phyloP scores from a whole-genome alignment of 2,888 invertebrate genomes.

The Cacoxenus indagator region DNA sequence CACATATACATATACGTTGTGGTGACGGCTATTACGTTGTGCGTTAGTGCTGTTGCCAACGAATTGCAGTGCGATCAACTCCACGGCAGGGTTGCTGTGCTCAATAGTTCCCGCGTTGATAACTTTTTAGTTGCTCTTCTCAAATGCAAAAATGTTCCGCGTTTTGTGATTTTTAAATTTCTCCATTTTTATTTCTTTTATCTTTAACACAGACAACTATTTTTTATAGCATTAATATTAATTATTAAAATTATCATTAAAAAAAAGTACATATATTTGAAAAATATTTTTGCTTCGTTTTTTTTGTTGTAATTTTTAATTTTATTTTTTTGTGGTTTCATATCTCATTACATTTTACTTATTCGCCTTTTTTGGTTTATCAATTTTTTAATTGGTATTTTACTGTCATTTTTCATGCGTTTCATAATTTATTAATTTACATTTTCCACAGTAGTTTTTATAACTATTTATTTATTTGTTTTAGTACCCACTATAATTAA shows the following conservation, averaged over 20 bases:
- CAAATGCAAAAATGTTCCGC: conserved; percentile 23
- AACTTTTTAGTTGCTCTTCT: not conserved
- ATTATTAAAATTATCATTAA: conserved; percentile 50
- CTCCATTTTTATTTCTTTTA: conserved; percentile 45
- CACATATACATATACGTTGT: no score
- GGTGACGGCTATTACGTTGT: no score
- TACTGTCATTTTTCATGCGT: conserved; percentile 21
- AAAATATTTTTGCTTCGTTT: conserved; percentile 50
- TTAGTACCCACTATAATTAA: conserved; percentile 23
- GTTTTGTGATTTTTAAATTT: conserved; percentile 36
- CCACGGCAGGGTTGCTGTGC: no score
- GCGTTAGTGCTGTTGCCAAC: no score
- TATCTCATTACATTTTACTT: conserved; percentile 27
- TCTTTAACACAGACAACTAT: conserved; percentile 62
- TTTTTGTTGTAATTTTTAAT: conserved; percentile 15
- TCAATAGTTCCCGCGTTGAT: no score
- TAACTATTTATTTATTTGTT: not conserved
- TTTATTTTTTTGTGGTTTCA: conserved; percentile 22
- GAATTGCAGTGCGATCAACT: no score
- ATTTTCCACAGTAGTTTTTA: conserved; percentile 27
- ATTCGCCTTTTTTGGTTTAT: conserved; percentile 30
- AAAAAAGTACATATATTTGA: conserved; percentile 63
- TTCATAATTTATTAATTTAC: conserved; percentile 28
- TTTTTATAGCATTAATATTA: conserved; percentile 32
- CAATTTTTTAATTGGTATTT: conserved; percentile 34